A percentile compares a stretch with the other conserved stretches of the same genome.
These are phyloP conservation scores for Heliconius ethilla DNA, from an alignment of 2,888 invertebrate genomes.

Conservation along the genomic window DNA sequence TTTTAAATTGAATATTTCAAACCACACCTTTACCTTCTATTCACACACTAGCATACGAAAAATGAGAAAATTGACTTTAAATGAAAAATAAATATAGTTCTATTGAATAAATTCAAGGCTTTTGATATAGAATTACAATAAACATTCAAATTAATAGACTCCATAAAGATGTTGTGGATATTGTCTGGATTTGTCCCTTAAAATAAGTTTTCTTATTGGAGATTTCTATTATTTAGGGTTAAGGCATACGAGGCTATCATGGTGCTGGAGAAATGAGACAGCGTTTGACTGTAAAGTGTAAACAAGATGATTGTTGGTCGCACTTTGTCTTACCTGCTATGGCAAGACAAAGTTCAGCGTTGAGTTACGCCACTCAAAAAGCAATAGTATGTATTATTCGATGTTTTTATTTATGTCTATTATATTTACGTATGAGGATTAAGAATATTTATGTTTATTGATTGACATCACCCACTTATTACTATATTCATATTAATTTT, in stretches of 20 bases:
- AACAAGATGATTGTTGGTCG: too few species aligned
- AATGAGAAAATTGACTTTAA: slow-evolving; percentile 55
- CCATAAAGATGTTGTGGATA: slow-evolving; percentile 34
- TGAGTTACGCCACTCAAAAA: neutral
- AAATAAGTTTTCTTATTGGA: neutral
- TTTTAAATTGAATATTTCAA: too few species aligned
- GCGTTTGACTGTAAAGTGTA: neutral
- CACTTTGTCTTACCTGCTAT: neutral
- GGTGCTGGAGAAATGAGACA: neutral
- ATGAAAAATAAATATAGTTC: slow-evolving; percentile 47
- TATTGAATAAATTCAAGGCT: slow-evolving; percentile 38
- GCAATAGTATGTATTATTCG: neutral
- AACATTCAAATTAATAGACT: slow-evolving; percentile 46
- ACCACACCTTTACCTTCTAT: slow-evolving; percentile 11
- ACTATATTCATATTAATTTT: too few species aligned
- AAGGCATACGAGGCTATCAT: neutral
- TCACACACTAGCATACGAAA: slow-evolving; percentile 52
- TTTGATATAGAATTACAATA: slow-evolving; percentile 45
- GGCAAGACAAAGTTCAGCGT: neutral
- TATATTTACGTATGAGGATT: too few species aligned
- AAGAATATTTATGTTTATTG: too few species aligned
- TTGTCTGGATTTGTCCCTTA: neutral
- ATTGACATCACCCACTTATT: too few species aligned
- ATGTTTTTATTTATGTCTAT: too few species aligned
- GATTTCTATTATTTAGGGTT: too few species aligned